Conservation (phyloP, 2,797 vertebrate species). For the Tachyglossus aculeatus region DNA sequence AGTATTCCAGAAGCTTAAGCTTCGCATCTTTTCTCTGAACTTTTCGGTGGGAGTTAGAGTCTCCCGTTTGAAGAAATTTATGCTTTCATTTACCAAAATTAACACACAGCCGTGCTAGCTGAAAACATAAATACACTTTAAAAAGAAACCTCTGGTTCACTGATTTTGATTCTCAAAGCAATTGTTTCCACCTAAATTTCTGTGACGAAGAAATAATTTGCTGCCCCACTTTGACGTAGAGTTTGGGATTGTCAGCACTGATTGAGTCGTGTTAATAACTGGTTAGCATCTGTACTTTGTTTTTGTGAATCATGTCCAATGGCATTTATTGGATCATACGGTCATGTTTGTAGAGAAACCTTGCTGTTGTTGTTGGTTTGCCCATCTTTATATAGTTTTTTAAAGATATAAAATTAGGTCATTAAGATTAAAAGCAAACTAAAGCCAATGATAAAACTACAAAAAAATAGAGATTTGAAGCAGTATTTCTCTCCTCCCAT, state of each 20-base stretch:
- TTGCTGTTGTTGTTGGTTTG: slow-evolving; percentile 65
- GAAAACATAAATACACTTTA: slow-evolving; percentile 42
- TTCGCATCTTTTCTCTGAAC: slow-evolving; percentile 60
- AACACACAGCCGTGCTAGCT: slow-evolving; percentile 55
- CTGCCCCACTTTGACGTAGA: slow-evolving; percentile 50
- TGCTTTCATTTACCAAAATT: slow-evolving; percentile 59
- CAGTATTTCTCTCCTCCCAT: slow-evolving; percentile 52
- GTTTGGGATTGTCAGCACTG: slow-evolving; percentile 45
- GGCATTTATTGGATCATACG: slow-evolving; percentile 63
- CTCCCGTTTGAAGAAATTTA: slow-evolving; percentile 55
- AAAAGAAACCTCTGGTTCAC: slow-evolving; percentile 45
- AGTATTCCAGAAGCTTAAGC: slow-evolving; percentile 61
- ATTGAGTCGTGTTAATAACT: slow-evolving; percentile 62
- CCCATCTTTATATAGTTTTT: slow-evolving; percentile 70
- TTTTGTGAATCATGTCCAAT: slow-evolving; percentile 67
- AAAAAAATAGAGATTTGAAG: slow-evolving; percentile 56
- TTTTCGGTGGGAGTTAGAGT: slow-evolving; percentile 57
- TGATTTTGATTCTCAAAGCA: slow-evolving; percentile 58
- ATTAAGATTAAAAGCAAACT: slow-evolving; percentile 57
- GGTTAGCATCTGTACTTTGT: slow-evolving; percentile 66
- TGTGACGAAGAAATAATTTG: slow-evolving; percentile 60
- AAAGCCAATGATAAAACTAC: slow-evolving; percentile 61
- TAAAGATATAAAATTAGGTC: slow-evolving; percentile 40
- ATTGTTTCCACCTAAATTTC: slow-evolving; percentile 61
- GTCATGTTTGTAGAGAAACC: slow-evolving; percentile 68